Evolutionary conservation across 2,888 invertebrate genomes (phyloP).

Genomic region (Polyommatus iphigenia): DNA sequence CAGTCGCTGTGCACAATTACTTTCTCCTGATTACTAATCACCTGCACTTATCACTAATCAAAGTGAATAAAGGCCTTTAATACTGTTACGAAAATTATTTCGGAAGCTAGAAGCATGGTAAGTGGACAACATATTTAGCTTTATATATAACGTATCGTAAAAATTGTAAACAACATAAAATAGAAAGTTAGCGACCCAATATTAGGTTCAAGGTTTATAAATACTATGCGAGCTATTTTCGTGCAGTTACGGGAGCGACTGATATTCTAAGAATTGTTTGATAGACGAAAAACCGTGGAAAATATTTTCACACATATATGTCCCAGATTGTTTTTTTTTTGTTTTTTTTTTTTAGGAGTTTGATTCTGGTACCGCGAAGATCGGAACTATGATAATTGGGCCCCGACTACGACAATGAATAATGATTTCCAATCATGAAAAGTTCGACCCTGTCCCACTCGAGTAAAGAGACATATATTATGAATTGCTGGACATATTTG

Average conservation of each 20-base stretch:
- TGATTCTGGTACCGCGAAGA: background rate
- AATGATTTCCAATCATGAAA: no score
- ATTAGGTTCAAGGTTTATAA: slow-evolving; percentile 14
- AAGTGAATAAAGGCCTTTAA: no score
- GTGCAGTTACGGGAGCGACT: background rate
- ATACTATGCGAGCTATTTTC: background rate
- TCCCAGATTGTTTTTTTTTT: background rate
- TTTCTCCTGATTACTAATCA: no score
- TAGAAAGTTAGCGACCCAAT: background rate
- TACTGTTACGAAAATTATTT: no score
- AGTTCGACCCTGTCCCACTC: no score
- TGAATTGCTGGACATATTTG: no score
- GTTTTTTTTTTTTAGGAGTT: background rate
- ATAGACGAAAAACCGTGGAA: background rate
- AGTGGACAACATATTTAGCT: background rate
- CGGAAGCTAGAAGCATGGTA: background rate
- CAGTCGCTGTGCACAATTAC: no score
- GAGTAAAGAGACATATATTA: no score
- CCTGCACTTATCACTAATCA: no score
- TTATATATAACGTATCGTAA: background rate
- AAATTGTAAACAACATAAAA: slow-evolving; percentile 2
- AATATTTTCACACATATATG: background rate
- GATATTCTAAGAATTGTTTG: background rate
- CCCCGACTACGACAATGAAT: background rate
- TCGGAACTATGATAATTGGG: background rate